These are phyloP conservation scores for Tamias sibiricus DNA, from an alignment of 2,113 vertebrate species.

Conservation along the genomic window DNA sequence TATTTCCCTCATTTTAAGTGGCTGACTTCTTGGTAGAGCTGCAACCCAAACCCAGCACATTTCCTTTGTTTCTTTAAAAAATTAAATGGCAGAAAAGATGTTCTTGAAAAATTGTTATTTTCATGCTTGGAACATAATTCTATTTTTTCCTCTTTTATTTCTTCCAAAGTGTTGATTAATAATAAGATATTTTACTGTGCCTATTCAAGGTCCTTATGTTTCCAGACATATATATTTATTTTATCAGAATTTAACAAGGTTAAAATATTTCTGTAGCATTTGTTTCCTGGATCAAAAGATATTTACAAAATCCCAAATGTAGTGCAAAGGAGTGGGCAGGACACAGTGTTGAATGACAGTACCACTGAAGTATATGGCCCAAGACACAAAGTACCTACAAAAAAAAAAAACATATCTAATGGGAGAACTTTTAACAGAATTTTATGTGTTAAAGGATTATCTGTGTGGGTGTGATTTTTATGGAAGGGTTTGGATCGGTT, in stretches of 20 bases:
- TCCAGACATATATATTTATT: conserved; percentile 33
- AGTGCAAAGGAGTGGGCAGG: neutral
- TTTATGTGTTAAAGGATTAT: neutral
- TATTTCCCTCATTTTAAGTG: conserved; percentile 6
- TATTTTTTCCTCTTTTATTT: neutral
- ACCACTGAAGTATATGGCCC: neutral
- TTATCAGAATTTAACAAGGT: neutral
- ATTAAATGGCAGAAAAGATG: neutral
- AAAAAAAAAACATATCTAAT: neutral
- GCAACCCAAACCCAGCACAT: neutral
- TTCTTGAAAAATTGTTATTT: conserved; percentile 29
- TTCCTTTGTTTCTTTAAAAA: neutral
- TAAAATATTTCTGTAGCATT: conserved; percentile 30
- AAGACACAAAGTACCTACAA: neutral
- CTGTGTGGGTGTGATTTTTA: neutral
- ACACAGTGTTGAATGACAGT: neutral
- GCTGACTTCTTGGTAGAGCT: neutral
- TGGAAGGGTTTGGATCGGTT: neutral
- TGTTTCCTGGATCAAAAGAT: conserved; percentile 43
- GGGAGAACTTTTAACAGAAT: neutral
- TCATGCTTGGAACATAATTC: conserved; percentile 20
- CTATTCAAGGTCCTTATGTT: neutral
- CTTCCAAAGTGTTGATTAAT: neutral
- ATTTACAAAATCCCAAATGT: conserved; percentile 3
- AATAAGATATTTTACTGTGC: neutral